phyloP scores from a whole-genome alignment of 2,113 vertebrate species.

The Pollimyrus isidori region DNA sequence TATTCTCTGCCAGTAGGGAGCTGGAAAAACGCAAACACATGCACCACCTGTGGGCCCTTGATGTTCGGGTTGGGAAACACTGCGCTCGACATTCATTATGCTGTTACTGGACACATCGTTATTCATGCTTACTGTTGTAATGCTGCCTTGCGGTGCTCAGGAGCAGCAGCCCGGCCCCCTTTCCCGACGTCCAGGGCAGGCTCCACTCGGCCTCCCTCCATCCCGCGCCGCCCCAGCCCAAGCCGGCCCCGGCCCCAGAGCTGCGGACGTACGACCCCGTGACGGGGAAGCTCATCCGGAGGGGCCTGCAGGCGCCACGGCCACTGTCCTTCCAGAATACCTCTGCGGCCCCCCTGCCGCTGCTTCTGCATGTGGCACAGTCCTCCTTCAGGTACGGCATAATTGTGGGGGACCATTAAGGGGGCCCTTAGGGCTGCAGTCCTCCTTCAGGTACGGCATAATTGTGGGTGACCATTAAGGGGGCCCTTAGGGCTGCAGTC shows the following conservation, averaged over 20 bases:
- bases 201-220: slow-evolving; percentile 68
- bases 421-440: not conserved
- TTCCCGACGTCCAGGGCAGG: slow-evolving; percentile 63
- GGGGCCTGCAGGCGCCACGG: slow-evolving; percentile 48
- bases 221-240: slow-evolving; percentile 69
- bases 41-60: not conserved
- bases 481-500: not conserved
- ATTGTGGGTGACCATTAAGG: not conserved
- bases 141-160: slow-evolving; percentile 44
- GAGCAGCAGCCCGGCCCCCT: slow-evolving; percentile 73
- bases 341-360: slow-evolving; percentile 50
- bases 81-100: not conserved
- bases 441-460: not conserved
- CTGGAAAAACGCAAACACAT: not conserved
- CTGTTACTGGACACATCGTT: not conserved
- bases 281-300: slow-evolving; percentile 89
- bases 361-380: slow-evolving; percentile 60
- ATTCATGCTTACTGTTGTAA: not conserved
- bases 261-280: slow-evolving; percentile 77
- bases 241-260: slow-evolving; percentile 59
- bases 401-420: not conserved
- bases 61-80: not conserved
- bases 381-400: slow-evolving; percentile 79
- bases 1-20: not conserved
- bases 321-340: slow-evolving; percentile 60